Evolutionary conservation across 1,140 invertebrate species (phyloP), one percentile per base, ranked within the genome.

Genomic region (Hydropsyche tenuis): DNA sequence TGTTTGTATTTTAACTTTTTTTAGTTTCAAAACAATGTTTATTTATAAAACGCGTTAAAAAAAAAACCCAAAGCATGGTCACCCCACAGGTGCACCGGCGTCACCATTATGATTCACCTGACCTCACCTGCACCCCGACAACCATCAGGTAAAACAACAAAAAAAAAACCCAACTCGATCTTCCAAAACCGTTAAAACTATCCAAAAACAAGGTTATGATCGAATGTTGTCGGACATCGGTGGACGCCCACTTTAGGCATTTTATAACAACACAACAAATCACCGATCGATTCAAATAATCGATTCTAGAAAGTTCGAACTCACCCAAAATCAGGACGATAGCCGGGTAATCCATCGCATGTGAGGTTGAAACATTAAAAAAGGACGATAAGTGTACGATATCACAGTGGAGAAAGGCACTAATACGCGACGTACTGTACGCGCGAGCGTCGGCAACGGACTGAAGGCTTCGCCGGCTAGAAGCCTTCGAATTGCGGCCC

Each of bases 401-500:
- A n/a, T 48, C 12, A 48, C 16, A 18, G 16, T 14, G 46, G 14
- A 60, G 6, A 25, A 60, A 20, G 53, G 53, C 53, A 60, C 53
- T 4, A 1, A 63, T 23, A 7, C 48, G 63, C 27, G 23, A 64
- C 30, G 56, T 45, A 51, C 66, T 16, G 51, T 20, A 9, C 66
- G 45, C 66, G 7, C 37, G 46, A n/a, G 1, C 23, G 66, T 42
- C 66, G 66, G 66, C 48, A 16, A 18, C 22, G 66, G 16, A 69
- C 43, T 69, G 43, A 69, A 69, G 66, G 66, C 66, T 69, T 69
- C 42, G 66, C 64, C 43, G 64, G 60, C 23, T 7, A 53, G 30
- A 37, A 37, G 30, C 30, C 30, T 37, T 37, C 18, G 1, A 23
- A 27, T 53, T 16, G 16, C 18, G 12, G 53, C 53, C 4, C 20